A percentile compares a stretch with the other conserved stretches of the same genome.
These are phyloP conservation scores for Stomatorhinus ivindoensis DNA, from an alignment of 2,113 vertebrate genomes.

Conservation along the genomic window DNA sequence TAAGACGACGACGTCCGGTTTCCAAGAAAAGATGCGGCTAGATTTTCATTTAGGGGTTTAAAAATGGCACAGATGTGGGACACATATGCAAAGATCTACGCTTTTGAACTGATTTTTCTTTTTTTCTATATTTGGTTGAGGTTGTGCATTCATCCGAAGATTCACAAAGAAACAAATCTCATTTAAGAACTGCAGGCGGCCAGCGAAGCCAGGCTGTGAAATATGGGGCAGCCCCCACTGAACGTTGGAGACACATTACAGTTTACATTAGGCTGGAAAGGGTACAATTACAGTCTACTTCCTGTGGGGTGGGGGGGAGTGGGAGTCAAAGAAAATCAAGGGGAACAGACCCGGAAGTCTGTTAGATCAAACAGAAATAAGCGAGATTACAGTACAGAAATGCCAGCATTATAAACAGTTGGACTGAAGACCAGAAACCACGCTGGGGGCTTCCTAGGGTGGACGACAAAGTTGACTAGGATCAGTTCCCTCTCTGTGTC, in stretches of 20 bases:
- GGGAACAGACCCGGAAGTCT: background rate
- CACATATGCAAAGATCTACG: background rate
- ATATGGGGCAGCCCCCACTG: background rate
- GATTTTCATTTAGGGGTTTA: background rate
- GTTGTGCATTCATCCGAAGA: background rate
- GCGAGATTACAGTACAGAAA: background rate
- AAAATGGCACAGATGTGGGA: background rate
- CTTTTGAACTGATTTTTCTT: background rate
- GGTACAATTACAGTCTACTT: constrained; percentile 34
- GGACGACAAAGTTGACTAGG: background rate
- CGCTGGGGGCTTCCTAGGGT: background rate
- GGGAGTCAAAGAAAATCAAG: background rate
- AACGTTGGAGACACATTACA: constrained; percentile 1
- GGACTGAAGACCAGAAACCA: background rate
- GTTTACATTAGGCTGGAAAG: constrained; percentile 13
- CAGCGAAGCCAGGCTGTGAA: background rate
- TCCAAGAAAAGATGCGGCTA: background rate
- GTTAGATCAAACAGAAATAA: background rate
- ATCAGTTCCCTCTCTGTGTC: background rate
- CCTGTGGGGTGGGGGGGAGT: background rate
- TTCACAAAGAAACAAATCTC: background rate
- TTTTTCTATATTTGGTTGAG: background rate
- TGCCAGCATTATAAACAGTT: constrained; percentile 6
- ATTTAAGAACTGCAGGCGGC: background rate
- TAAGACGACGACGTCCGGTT: background rate